Percentiles rank a stretch among this genome's conserved stretches.
These are phyloP conservation scores for Petrolisthes cinctipes DNA, from an alignment of 2,888 invertebrate species.

Conservation along the genomic window DNA sequence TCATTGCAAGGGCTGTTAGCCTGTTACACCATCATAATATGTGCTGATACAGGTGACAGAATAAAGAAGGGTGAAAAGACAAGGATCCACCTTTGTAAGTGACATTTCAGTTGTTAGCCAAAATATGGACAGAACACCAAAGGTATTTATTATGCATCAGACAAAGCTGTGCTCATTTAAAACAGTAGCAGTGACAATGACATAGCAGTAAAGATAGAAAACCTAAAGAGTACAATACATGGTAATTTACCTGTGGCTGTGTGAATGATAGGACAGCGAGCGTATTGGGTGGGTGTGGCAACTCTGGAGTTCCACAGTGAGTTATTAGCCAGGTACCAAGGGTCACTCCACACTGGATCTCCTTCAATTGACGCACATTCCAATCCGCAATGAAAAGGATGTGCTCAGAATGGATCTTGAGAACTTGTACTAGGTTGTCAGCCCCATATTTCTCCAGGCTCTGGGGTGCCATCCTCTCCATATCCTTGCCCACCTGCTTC, in stretches of 20 bases:
- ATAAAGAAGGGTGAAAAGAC: too few species aligned
- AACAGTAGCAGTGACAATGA: too few species aligned
- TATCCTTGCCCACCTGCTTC: background rate
- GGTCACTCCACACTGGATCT: background rate
- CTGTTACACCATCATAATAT: too few species aligned
- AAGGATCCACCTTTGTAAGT: too few species aligned
- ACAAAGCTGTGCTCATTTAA: too few species aligned
- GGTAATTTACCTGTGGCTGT: background rate
- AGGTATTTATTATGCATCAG: too few species aligned
- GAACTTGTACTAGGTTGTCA: background rate
- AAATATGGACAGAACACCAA: too few species aligned
- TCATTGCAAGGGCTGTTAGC: too few species aligned
- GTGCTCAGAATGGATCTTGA: background rate
- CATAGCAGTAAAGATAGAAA: too few species aligned
- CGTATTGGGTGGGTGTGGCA: background rate
- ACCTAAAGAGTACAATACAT: too few species aligned
- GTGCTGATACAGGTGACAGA: too few species aligned
- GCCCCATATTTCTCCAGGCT: background rate
- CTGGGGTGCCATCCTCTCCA: background rate
- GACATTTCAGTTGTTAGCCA: too few species aligned
- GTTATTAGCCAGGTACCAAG: constrained; percentile 4
- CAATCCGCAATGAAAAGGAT: background rate
- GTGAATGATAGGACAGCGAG: background rate
- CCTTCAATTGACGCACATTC: background rate
- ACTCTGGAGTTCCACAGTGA: background rate